Conservation (phyloP, 2,113 vertebrate species). For the Rhabdornis inornatus region DNA sequence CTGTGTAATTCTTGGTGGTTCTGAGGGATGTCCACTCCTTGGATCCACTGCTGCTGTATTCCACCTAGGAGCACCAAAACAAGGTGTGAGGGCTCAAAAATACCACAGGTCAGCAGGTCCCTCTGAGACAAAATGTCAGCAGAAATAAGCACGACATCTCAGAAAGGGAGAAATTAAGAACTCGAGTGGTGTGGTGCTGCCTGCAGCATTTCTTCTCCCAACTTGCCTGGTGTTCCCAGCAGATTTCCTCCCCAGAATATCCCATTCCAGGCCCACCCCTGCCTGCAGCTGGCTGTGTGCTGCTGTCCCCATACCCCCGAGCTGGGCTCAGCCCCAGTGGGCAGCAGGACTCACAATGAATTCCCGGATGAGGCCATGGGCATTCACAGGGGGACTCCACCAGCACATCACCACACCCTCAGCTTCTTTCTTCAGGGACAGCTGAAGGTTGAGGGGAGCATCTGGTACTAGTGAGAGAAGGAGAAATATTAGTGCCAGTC, state of each 20-base stretch:
- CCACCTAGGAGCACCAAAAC: slow-evolving; percentile 75
- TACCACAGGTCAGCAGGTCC: fast-evolving
- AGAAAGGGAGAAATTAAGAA: not conserved
- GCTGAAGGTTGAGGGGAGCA: slow-evolving; percentile 86
- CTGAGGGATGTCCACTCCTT: slow-evolving; percentile 87
- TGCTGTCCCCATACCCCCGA: not conserved
- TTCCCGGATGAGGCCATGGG: slow-evolving; percentile 88
- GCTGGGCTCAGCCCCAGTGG: fast-evolving
- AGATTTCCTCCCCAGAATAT: not conserved
- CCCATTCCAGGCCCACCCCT: fast-evolving
- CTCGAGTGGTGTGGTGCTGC: not conserved
- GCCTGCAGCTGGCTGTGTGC: not conserved
- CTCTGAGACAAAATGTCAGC: not conserved
- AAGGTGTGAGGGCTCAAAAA: not conserved
- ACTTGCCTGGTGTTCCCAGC: not conserved
- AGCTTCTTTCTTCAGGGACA: slow-evolving; percentile 77
- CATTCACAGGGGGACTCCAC: slow-evolving; percentile 83
- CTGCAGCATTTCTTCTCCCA: not conserved
- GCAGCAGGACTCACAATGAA: slow-evolving; percentile 85
- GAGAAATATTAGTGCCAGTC: not conserved
- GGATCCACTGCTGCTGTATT: slow-evolving; percentile 79
- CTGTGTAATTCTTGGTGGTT: slow-evolving; percentile 61
- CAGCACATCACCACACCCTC: slow-evolving; percentile 79
- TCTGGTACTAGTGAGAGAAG: slow-evolving; percentile 82
- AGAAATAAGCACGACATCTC: not conserved